Percentiles rank a stretch among this genome's conserved stretches.
Conservation (phyloP, 35 echinoderm and acorn worm genomes). For the Apostichopus japonicus region DNA sequence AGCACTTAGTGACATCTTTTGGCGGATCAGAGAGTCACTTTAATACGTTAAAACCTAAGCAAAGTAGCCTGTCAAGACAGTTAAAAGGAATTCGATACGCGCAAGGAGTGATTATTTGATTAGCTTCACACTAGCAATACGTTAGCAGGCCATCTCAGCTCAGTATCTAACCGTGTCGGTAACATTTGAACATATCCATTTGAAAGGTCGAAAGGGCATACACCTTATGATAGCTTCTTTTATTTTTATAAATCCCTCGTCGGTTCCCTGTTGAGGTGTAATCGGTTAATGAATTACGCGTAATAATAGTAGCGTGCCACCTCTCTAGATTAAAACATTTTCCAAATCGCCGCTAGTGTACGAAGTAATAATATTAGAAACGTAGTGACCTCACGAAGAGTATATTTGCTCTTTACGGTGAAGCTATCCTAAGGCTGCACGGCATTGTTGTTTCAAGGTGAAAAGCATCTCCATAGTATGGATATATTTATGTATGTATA, state of each 20-base stretch:
- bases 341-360: background rate
- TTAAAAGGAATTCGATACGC: constrained; percentile 12
- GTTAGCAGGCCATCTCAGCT: background rate
- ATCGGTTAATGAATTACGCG: constrained; percentile 9
- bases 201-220: background rate
- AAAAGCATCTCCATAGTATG: no score
- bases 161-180: background rate
- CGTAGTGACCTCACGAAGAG: background rate
- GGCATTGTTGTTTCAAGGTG: no score
- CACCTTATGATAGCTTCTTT: no score
- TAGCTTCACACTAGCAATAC: background rate
- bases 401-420: background rate
- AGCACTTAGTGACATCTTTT: no score
- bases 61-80: background rate
- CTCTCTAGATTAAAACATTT: background rate
- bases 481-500: no score
- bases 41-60: no score
- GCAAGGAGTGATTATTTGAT: constrained; percentile 4
- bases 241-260: background rate
- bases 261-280: background rate
- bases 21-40: no score
- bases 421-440: background rate
- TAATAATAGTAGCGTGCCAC: background rate
- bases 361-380: background rate
- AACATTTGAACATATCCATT: background rate